A percentile compares a stretch with the other conserved stretches of the same genome.
Conservation (phyloP, 2,113 vertebrate genomes). For the Elgaria multicarinata region DNA sequence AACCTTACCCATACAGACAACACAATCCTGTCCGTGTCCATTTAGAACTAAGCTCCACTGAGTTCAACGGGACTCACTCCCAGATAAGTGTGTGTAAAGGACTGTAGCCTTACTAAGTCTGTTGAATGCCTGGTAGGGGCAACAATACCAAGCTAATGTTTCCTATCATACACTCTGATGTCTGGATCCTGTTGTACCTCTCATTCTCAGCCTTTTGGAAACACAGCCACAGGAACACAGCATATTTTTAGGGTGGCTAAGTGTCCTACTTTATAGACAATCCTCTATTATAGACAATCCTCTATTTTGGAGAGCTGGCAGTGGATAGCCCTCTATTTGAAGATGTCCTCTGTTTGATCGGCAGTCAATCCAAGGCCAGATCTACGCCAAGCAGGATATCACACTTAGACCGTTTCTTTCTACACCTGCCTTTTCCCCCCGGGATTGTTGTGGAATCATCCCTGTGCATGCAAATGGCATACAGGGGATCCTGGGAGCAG, state of each 20-base stretch:
- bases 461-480: too few relatives aligned
- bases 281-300: too few relatives aligned
- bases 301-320: too few relatives aligned
- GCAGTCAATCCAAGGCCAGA: too few relatives aligned
- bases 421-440: too few relatives aligned
- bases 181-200: neutral
- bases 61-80: neutral
- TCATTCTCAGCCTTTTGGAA: slow-evolving; percentile 20
- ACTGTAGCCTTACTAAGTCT: neutral
- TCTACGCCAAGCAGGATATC: too few relatives aligned
- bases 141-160: neutral
- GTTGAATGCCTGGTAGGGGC: neutral
- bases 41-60: neutral
- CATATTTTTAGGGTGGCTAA: neutral
- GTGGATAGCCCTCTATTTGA: too few relatives aligned
- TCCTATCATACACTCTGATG: neutral
- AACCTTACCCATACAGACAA: neutral
- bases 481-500: too few relatives aligned
- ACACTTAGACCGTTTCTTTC: too few relatives aligned
- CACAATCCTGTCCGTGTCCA: neutral
- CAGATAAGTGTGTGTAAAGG: neutral
- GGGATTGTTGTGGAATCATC: too few relatives aligned
- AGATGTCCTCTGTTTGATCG: too few relatives aligned
- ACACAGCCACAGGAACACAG: neutral
- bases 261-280: too few relatives aligned